Percentiles rank a stretch among this genome's conserved stretches.
phyloP scores from a whole-genome alignment of 2,888 invertebrate species.

The Tanypteryx hageni region DNA sequence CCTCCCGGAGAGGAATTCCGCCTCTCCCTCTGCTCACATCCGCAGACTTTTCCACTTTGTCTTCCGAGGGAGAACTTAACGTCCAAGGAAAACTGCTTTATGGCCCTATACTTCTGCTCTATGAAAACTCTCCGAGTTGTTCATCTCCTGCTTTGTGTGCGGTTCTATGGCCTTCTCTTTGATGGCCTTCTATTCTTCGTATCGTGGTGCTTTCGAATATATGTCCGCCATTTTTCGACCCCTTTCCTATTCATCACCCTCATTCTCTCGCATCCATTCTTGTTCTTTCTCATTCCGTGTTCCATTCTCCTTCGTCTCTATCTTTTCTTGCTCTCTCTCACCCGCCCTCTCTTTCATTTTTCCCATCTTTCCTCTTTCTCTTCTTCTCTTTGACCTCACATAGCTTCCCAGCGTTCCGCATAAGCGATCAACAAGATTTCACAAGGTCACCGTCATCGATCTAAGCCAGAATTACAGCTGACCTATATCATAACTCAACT shows the following conservation, averaged over 20 bases:
- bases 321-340: background rate
- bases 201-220: background rate
- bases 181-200: background rate
- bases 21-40: background rate
- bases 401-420: background rate
- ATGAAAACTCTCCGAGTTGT: slow-evolving; percentile 38
- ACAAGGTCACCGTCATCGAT: background rate
- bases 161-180: background rate
- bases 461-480: background rate
- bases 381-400: background rate
- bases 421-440: slow-evolving; percentile 6
- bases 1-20: background rate
- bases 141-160: background rate
- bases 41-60: slow-evolving; percentile 25
- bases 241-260: background rate
- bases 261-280: background rate
- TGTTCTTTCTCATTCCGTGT: background rate
- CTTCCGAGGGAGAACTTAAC: slow-evolving; percentile 47
- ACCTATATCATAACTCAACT: background rate
- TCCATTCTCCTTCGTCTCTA: background rate
- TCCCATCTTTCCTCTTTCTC: background rate
- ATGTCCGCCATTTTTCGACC: background rate
- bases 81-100: slow-evolving; percentile 59
- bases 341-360: background rate
- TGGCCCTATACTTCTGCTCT: slow-evolving; percentile 37